Evolutionary conservation across 2,797 vertebrate species (phyloP).

Genomic region (Microcaecilia unicolor): DNA sequence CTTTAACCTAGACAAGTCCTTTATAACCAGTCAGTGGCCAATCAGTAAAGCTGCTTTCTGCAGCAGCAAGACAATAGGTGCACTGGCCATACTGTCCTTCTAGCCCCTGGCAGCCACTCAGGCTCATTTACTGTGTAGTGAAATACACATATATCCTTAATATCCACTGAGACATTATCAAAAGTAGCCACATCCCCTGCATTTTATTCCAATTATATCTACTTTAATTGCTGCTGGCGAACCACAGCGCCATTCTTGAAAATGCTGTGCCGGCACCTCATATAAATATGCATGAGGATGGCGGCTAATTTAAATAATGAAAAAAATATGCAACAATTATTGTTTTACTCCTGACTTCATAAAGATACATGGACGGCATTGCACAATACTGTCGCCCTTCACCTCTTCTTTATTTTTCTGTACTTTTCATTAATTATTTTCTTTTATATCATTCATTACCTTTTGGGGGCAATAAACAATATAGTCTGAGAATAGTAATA

Average conservation of each 20-base stretch:
- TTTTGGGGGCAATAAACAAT: no score
- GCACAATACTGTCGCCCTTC: no score
- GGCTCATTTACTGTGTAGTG: constrained; percentile 50
- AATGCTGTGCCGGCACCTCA: constrained; percentile 31
- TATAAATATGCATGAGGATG: constrained; percentile 53
- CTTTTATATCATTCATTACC: no score
- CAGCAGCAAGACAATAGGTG: constrained; percentile 68
- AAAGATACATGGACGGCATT: no score
- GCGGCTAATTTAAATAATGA: constrained; percentile 50
- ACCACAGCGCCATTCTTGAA: constrained; percentile 36
- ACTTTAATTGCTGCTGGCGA: constrained; percentile 47
- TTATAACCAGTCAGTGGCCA: constrained; percentile 69
- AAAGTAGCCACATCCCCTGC: constrained; percentile 23
- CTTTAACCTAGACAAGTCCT: constrained; percentile 63
- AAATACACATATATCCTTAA: constrained; percentile 51
- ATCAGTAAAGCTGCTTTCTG: constrained; percentile 60
- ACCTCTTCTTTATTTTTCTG: no score
- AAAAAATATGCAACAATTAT: constrained; percentile 41
- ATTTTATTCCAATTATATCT: constrained; percentile 49
- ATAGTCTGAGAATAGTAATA: no score
- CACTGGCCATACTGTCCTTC: constrained; percentile 59
- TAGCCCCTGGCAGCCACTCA: constrained; percentile 48
- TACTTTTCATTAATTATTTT: no score
- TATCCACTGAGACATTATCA: constrained; percentile 41
- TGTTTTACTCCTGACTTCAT: not conserved